These are phyloP conservation scores for Pseudorhiza aurosa DNA, from an alignment of 30 jellyfish, hydroid and myxozoan species.

Conservation along the genomic window DNA sequence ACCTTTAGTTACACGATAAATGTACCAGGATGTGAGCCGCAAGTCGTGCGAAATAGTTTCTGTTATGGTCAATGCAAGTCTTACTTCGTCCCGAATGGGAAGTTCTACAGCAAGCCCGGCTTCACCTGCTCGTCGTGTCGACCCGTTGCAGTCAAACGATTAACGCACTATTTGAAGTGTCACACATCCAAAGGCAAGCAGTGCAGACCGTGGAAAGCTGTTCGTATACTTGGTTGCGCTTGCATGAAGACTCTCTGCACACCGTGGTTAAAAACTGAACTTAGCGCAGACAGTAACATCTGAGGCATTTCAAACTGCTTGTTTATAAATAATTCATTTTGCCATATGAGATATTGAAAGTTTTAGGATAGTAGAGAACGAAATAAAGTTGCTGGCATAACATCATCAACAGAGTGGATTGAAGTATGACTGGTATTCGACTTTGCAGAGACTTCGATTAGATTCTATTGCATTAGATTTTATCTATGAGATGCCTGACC, in stretches of 20 bases:
- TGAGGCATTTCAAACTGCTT: too few species aligned
- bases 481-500: too few species aligned
- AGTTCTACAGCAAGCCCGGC: constrained; percentile 1
- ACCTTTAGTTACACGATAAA: constrained; percentile 27
- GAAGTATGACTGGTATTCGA: too few species aligned
- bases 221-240: neutral
- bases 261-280: too few species aligned
- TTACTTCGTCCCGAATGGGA: constrained; percentile 25
- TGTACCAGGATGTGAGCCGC: constrained; percentile 42
- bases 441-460: too few species aligned
- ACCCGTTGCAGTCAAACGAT: neutral
- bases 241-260: constrained; percentile 15
- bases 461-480: too few species aligned
- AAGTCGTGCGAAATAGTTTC: constrained; percentile 31
- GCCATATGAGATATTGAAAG: too few species aligned
- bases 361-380: too few species aligned
- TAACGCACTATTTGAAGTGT: constrained; percentile 19
- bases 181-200: neutral
- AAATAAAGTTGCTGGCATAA: too few species aligned
- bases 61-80: constrained; percentile 69
- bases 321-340: too few species aligned
- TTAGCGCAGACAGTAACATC: too few species aligned
- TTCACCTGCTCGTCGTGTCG: constrained; percentile 43
- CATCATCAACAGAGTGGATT: too few species aligned
- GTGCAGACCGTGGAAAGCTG: constrained; percentile 12